A percentile compares a stretch with the other conserved stretches of the same genome.
Conservation (phyloP, 2,113 vertebrate species). For the Gymnobelideus leadbeateri region DNA sequence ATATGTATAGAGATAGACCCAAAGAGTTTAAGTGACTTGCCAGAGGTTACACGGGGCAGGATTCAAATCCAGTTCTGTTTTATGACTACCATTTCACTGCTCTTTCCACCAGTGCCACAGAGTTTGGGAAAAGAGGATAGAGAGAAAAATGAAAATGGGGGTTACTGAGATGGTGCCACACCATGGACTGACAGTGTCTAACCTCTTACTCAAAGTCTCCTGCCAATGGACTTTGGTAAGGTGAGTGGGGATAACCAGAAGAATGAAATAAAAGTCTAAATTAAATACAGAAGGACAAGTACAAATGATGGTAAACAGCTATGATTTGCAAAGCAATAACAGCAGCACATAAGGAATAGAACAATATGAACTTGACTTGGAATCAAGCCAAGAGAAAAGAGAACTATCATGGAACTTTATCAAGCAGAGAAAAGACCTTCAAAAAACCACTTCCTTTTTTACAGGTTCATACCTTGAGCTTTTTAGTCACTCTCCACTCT, state of each 20-base stretch:
- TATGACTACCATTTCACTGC: neutral
- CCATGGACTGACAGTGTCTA: neutral
- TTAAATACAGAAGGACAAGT: neutral
- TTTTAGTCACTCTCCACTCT: too few species aligned
- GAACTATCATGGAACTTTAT: neutral
- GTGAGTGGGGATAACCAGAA: neutral
- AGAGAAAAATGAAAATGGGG: neutral
- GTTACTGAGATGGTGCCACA: neutral
- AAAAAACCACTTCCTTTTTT: too few species aligned
- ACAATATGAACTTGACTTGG: neutral
- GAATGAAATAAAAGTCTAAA: neutral
- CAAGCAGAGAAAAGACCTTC: too few species aligned
- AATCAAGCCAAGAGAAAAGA: neutral
- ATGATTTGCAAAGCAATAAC: neutral
- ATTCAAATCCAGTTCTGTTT: neutral
- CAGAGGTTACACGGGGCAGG: neutral
- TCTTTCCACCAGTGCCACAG: neutral
- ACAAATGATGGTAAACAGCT: neutral
- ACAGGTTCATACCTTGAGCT: too few species aligned
- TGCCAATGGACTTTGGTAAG: neutral
- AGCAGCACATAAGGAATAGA: neutral
- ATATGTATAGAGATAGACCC: neutral
- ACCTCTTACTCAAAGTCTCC: neutral
- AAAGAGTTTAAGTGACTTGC: neutral
- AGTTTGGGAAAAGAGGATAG: neutral